These are phyloP conservation scores for Kryptopterus vitreolus DNA, from an alignment of 2,797 vertebrate species.

Conservation along the genomic window DNA sequence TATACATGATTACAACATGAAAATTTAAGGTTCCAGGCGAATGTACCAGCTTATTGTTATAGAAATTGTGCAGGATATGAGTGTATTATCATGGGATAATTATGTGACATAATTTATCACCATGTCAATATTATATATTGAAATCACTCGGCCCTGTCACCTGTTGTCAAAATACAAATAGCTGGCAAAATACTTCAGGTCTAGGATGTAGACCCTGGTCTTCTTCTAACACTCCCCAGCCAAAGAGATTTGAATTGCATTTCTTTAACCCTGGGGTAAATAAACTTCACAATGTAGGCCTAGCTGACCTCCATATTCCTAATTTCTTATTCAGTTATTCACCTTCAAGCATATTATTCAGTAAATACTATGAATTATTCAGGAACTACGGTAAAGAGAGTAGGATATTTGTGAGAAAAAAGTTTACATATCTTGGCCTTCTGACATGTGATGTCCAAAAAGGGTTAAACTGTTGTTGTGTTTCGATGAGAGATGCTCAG, in stretches of 20 bases:
- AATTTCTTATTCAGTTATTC: constrained; percentile 6
- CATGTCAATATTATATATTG: background rate
- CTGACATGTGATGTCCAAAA: background rate
- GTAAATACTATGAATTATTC: constrained; percentile 20
- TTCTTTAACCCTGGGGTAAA: background rate
- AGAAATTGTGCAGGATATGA: background rate
- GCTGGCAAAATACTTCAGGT: background rate
- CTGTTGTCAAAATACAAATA: background rate
- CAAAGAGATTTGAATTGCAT: background rate
- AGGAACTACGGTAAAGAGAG: background rate
- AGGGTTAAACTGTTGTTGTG: background rate
- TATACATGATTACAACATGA: no score
- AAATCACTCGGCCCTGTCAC: background rate
- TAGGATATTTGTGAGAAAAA: background rate
- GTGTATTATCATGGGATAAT: background rate
- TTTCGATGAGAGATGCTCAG: background rate
- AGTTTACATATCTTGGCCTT: background rate
- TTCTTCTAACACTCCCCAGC: background rate
- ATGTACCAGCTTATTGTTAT: background rate
- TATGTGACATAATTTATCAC: background rate
- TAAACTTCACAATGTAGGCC: background rate
- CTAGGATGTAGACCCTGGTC: background rate
- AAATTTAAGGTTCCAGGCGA: background rate
- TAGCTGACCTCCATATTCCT: background rate
- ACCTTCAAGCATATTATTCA: background rate